Evolutionary conservation across 2,797 vertebrate genomes (phyloP).

Genomic region (Chelidonichthys spinosus): DNA sequence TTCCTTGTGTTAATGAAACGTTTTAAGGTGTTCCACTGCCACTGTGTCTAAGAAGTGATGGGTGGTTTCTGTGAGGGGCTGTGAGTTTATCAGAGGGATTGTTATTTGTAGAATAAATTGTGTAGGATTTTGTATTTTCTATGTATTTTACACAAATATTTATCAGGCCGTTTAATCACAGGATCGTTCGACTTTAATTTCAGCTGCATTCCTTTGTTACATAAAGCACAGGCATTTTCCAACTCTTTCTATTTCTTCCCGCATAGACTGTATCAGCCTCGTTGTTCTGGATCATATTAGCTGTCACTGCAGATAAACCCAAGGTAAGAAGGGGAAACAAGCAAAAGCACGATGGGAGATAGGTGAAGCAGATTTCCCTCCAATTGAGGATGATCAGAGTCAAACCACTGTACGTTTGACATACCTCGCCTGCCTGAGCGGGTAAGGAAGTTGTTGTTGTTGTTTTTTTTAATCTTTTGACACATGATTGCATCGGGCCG

Average conservation of each 20-base stretch:
- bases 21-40: conserved; percentile 47
- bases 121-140: not conserved
- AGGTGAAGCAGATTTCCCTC: conserved; percentile 25
- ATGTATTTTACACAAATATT: conserved; percentile 12
- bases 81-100: conserved; percentile 8
- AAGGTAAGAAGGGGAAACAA: conserved; percentile 25
- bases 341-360: conserved; percentile 21
- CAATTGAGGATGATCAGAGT: conserved; percentile 39
- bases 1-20: conserved; percentile 56
- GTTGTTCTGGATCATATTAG: conserved; percentile 26
- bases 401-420: conserved; percentile 54
- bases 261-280: conserved; percentile 1
- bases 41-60: conserved; percentile 48
- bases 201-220: conserved; percentile 3
- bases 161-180: not conserved
- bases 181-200: conserved; percentile 8
- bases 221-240: conserved; percentile 3
- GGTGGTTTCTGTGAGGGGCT: conserved; percentile 10
- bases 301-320: conserved; percentile 34
- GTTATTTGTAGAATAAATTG: not conserved
- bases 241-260: not conserved
- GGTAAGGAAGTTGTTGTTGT: conserved; percentile 56
- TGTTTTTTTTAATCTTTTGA: conserved; percentile 83
- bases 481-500: conserved; percentile 79
- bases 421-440: conserved; percentile 67